Percentiles rank a stretch among this genome's conserved stretches.
Evolutionary conservation across 23 tunicate species (phyloP).

Genomic region (Aplidium turbinatum): DNA sequence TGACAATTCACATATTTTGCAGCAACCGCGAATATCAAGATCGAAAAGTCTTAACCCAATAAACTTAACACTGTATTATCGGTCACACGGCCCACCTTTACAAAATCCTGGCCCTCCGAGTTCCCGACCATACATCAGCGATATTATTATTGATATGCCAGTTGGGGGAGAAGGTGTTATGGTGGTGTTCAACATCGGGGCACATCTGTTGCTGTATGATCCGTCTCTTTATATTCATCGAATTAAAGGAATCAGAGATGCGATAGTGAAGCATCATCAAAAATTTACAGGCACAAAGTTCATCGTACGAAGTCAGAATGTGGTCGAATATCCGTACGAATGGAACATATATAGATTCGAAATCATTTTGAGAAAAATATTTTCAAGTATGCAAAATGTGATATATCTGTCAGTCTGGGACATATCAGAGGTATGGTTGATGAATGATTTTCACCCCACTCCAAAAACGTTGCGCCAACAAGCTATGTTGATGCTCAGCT

Average conservation of each 20-base stretch:
- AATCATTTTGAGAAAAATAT: conserved; percentile 9
- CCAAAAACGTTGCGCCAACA: not conserved
- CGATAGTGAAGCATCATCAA: conserved; percentile 14
- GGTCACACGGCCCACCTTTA: conserved; percentile 65
- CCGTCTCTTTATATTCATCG: conserved; percentile 33
- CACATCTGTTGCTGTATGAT: conserved; percentile 31
- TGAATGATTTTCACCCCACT: conserved; percentile 25
- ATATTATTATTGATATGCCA: conserved; percentile 18
- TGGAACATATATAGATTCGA: conserved; percentile 34
- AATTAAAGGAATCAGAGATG: conserved; percentile 23
- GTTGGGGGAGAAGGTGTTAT: not conserved
- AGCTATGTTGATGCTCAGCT: conserved; percentile 7
- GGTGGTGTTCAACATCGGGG: conserved; percentile 43
- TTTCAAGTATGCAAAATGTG: conserved; percentile 1
- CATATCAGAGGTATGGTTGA: conserved; percentile 10
- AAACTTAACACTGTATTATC: conserved; percentile 40
- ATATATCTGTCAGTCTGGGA: conserved; percentile 40
- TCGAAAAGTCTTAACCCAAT: not conserved
- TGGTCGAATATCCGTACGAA: conserved; percentile 2
- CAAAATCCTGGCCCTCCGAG: conserved; percentile 55
- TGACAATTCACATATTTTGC: conserved; percentile 29
- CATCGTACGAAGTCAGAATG: conserved; percentile 10
- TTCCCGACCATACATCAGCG: conserved; percentile 51
- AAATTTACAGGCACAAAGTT: conserved; percentile 13
- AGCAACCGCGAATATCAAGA: conserved; percentile 25